Percentiles rank a stretch among this genome's conserved stretches.
These are phyloP conservation scores for Neotoma lepida DNA, from an alignment of 2,113 vertebrate species.

Conservation along the genomic window DNA sequence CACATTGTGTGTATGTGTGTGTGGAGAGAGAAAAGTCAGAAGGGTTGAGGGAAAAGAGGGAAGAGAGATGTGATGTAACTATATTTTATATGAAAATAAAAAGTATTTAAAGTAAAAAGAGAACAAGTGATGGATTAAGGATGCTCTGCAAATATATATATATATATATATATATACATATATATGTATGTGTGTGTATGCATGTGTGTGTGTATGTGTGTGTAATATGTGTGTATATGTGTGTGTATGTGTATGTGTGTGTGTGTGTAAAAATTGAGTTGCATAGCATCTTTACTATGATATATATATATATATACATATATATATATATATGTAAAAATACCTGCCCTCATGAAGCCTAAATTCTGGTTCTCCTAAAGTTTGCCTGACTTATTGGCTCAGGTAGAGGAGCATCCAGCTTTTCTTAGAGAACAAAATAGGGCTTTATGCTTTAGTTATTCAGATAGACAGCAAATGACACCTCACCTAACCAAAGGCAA, in stretches of 20 bases:
- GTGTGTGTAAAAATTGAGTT: too few species aligned
- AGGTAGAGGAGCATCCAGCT: neutral
- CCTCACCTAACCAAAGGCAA: neutral
- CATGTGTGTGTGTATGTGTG: too few species aligned
- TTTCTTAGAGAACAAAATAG: neutral
- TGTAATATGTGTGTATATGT: too few species aligned
- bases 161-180: too few species aligned
- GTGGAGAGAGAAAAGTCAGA: neutral
- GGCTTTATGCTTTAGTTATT: neutral
- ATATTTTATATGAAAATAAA: neutral
- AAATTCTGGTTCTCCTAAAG: neutral
- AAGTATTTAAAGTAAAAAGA: neutral
- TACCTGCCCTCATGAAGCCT: neutral
- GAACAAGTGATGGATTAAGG: neutral
- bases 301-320: too few species aligned
- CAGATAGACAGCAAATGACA: neutral
- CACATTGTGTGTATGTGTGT: neutral
- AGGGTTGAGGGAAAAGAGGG: neutral
- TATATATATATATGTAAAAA: neutral
- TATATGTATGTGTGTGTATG: too few species aligned
- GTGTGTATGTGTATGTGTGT: too few species aligned
- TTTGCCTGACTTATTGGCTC: neutral
- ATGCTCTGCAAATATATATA: neutral
- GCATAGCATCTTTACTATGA: too few species aligned
- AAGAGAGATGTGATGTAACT: neutral